Conservation (phyloP, 2,797 vertebrate genomes). For the Saguinus oedipus region DNA sequence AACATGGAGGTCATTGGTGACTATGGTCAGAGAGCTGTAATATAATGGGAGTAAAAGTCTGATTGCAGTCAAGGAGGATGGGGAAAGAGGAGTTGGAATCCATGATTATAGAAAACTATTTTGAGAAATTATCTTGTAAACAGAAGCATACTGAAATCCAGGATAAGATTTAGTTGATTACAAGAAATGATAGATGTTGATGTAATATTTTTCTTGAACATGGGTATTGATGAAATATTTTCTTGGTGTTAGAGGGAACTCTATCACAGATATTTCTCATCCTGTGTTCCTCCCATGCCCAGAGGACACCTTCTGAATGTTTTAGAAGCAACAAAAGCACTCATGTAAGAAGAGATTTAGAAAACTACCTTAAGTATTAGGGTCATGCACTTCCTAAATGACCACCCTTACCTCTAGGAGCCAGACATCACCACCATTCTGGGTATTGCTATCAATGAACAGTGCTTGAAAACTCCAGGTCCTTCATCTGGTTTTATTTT, state of each 20-base stretch:
- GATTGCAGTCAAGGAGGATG: not conserved
- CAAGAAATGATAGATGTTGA: not conserved
- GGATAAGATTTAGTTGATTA: not conserved
- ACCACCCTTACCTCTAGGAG: not conserved
- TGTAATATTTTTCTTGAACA: not conserved
- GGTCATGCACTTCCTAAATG: not conserved
- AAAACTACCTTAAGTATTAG: not conserved
- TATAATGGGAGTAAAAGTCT: not conserved
- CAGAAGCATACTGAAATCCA: not conserved
- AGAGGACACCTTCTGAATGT: not conserved
- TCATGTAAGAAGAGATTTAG: not conserved
- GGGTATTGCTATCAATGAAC: not conserved
- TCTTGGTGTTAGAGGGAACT: not conserved
- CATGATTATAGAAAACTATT: not conserved
- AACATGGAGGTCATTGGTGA: not conserved
- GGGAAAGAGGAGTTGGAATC: not conserved
- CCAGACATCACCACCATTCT: not conserved
- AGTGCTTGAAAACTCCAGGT: not conserved
- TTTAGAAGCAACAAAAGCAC: not conserved
- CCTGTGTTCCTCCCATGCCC: not conserved
- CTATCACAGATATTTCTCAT: not conserved
- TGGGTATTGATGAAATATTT: not conserved
- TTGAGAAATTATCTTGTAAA: not conserved
- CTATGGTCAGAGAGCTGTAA: not conserved
- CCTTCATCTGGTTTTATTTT: not conserved